Evolutionary conservation across 2,113 vertebrate genomes (phyloP), one percentile per base, ranked within the genome.

Genomic region (Oplegnathus fasciatus): DNA sequence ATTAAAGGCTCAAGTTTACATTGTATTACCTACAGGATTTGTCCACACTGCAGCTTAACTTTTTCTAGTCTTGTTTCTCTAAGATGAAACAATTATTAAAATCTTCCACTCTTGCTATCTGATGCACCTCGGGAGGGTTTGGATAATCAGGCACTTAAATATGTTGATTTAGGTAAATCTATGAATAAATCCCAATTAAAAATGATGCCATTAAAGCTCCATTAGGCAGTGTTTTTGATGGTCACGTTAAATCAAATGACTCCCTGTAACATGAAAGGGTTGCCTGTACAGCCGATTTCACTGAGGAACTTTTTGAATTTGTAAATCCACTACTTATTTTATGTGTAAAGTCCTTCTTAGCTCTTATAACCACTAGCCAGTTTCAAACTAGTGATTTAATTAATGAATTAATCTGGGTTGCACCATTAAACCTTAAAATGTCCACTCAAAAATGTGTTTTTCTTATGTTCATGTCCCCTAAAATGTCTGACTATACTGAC

Each of bases 121-220:
- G 1, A 64, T 24, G 9, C 34, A 24, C 10, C 34, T 64, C 10
- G 24, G 1, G 1, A 40, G 32, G 32, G 7, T 44, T 44, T 4
- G 34, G 11, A 24, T n/a, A 42, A 42, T 17, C 57, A 54, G 8
- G 44, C 57, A 72, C 37, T 42, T 28, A 18, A 28, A 40, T 50
- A 52, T n/a, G 46, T 64, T 80, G 3, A 72, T 64, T 80, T 30
- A 40, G 54, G 54, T 24, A 10, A 22, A 55, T 66, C n/a, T 58
- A 26, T 26, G 11, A 32, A 74, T 74, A 37, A 58, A 66, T 66
- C 48, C 2, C 32, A 44, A 74, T 74, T 10, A 66, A 26, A 26
- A 66, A 44, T 9, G 5, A 67, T 3, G 32, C 10, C 34, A 3
- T 65, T 40, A n/a, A n/a, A 65, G 22, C 34, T n/a, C 22, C 24